A percentile compares a stretch with the other conserved stretches of the same genome.
These are phyloP conservation scores for Centrocercus urophasianus DNA, from an alignment of 2,113 vertebrate genomes.

Conservation along the genomic window DNA sequence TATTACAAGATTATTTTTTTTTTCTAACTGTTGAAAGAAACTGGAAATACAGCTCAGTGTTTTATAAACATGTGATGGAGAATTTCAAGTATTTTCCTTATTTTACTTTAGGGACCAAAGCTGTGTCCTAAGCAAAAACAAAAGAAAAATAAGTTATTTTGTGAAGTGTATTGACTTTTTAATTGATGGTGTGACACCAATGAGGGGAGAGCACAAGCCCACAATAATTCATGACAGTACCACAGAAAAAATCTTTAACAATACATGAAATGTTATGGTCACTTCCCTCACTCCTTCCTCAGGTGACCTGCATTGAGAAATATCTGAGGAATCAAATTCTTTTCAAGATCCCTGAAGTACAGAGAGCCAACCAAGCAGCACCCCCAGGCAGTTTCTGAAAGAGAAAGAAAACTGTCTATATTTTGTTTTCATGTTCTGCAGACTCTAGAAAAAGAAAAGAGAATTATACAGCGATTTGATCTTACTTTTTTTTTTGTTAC, in stretches of 20 bases:
- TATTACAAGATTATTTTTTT: background rate
- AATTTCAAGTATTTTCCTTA: background rate
- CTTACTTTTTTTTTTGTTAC: background rate
- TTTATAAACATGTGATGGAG: background rate
- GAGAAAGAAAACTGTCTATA: background rate
- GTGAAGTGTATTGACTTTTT: background rate
- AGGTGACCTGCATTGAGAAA: background rate
- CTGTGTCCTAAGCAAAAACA: background rate
- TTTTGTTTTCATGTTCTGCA: background rate
- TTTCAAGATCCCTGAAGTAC: background rate
- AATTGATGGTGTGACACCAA: background rate
- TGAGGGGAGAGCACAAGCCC: background rate
- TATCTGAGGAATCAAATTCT: background rate
- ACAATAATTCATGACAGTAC: background rate
- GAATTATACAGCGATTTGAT: background rate
- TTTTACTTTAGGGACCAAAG: background rate
- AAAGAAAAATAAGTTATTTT: background rate
- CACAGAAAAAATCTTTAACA: background rate
- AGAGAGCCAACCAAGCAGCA: background rate
- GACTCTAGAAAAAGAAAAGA: background rate
- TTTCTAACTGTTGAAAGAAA: slow-evolving; percentile 2
- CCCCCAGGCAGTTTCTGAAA: background rate
- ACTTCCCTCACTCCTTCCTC: background rate
- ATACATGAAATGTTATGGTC: background rate
- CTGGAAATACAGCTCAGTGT: background rate